phyloP scores from a whole-genome alignment of 2,888 invertebrate genomes.

The Globia sparganii region DNA sequence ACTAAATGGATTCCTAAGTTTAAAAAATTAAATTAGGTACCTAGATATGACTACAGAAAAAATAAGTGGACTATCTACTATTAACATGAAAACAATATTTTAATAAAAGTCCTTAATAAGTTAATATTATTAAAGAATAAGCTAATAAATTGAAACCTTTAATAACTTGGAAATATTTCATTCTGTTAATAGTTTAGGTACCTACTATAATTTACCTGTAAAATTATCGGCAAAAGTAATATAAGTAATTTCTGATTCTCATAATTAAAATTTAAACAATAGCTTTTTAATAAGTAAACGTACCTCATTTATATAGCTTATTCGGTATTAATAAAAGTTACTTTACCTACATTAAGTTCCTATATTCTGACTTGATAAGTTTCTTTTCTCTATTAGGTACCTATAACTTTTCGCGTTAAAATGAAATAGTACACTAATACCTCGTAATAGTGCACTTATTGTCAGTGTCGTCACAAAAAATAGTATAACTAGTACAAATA shows the following conservation, averaged over 20 bases:
- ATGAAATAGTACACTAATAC: neutral
- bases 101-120: neutral
- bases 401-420: conserved; percentile 20
- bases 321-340: neutral
- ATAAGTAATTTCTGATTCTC: neutral
- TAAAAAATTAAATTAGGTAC: neutral
- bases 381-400: neutral
- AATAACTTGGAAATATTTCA: neutral
- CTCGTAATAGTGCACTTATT: neutral
- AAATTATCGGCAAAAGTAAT: neutral
- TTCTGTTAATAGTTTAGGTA: neutral
- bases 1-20: neutral
- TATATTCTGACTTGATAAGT: neutral
- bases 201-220: neutral
- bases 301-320: neutral
- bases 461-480: too few relatives aligned
- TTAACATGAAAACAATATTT: neutral
- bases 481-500: neutral
- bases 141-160: neutral
- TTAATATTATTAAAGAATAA: neutral
- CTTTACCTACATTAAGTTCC: neutral
- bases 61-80: neutral
- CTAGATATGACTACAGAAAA: neutral
- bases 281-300: neutral
- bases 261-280: neutral